Conservation (phyloP, 2,888 invertebrate genomes). For the Strigamia crassipes region DNA sequence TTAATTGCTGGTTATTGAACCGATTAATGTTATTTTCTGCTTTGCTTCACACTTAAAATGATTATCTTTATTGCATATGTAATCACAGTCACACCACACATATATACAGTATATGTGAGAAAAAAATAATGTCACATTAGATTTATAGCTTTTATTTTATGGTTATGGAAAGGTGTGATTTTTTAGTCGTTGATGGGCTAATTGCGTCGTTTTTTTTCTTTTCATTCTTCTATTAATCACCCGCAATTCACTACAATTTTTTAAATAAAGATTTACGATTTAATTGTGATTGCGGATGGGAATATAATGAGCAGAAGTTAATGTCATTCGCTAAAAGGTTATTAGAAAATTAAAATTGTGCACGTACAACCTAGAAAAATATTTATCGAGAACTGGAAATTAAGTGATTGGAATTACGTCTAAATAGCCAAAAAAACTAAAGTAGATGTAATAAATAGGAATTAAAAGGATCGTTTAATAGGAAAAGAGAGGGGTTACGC, state of each 20-base stretch:
- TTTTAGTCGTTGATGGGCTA: slow-evolving; percentile 11
- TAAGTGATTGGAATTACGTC: no score
- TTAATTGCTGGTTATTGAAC: background rate
- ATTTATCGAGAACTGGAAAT: no score
- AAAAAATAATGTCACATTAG: background rate
- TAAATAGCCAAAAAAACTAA: background rate
- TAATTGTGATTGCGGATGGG: background rate
- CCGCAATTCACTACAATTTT: background rate
- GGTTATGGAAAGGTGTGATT: slow-evolving; percentile 13
- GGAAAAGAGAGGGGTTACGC: background rate
- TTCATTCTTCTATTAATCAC: background rate
- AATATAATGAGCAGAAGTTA: background rate
- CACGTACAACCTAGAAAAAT: no score
- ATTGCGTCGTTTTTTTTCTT: background rate
- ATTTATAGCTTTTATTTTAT: background rate
- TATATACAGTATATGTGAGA: background rate
- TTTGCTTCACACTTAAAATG: background rate
- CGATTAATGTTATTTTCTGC: background rate
- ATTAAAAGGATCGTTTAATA: background rate
- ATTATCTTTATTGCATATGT: background rate
- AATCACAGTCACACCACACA: background rate
- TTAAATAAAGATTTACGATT: background rate
- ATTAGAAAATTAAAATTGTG: no score
- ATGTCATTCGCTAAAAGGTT: background rate
- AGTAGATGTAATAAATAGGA: background rate